Base-by-base conservation (phyloP, 1,140 invertebrate genomes). In the Drosophila bocki region DNA sequence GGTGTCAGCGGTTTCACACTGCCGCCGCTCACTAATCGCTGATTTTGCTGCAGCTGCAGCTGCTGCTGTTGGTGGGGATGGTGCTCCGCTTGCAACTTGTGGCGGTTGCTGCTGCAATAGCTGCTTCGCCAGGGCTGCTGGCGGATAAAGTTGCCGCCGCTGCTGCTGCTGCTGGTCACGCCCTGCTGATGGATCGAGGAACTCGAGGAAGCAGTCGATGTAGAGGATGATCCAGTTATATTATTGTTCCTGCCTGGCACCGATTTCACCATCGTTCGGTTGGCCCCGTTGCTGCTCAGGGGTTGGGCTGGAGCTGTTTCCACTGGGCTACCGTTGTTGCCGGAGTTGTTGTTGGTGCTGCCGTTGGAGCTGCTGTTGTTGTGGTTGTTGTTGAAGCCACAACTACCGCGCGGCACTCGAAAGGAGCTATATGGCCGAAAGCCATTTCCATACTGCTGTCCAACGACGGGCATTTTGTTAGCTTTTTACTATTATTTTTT, bases 361-460 rank as follows among this genome's bases (percentile, higher is more conserved):
- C 33, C 13, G 45, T 26, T 68, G 39, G 13, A 48, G 51, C 19
- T 70, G 33, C n/a, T 19, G 19, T 19, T 54, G 76, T 19, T 65
- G 69, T 17, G 47, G 59, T 44, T 64, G 54, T 32, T 42, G 61
- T 48, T 71, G 45, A 54, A 59, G 77, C 62, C 64, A 79, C 82
- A 82, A 82, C 80, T 88, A 72, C 79, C 67, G 44, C 91, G 82
- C 33, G 84, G 69, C 64, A 91, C 82, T 78, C 92, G 80, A 80
- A 93, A 93, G 50, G 92, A 93, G 79, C 92, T 93, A 22, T 93
- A 93, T 26, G 92, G 92, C 74, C 92, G 77, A 59, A 84, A 88
- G 60, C 85, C 83, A 51, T 80, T 88, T 39, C 83, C 80, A 47
- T 91, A 88, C 62, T 92, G 91, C 77, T 92, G 88, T 75, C 92